Conservation (phyloP, 2,888 invertebrate species). For the Fabriciana adippe region DNA sequence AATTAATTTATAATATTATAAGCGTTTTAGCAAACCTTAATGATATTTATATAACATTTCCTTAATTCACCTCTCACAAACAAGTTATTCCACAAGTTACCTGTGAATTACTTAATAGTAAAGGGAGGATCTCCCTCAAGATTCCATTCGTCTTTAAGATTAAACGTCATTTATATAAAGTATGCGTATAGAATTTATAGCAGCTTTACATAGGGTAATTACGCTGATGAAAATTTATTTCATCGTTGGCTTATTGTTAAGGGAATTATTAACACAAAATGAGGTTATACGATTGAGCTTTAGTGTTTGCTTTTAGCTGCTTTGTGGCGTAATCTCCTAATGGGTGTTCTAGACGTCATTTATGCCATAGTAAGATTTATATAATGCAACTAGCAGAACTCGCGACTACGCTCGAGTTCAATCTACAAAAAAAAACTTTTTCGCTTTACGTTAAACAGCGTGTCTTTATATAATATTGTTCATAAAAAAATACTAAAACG, state of each 20-base stretch:
- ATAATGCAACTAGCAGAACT: too few species aligned
- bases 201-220: slow-evolving; percentile 17
- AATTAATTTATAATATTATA: too few species aligned
- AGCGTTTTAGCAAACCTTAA: too few species aligned
- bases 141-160: slow-evolving; percentile 26
- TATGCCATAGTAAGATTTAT: too few species aligned
- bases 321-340: neutral
- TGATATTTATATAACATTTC: neutral
- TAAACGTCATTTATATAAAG: slow-evolving; percentile 28
- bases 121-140: neutral
- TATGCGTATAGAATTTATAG: slow-evolving; percentile 18
- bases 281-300: slow-evolving; percentile 6
- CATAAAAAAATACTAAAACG: too few species aligned
- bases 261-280: slow-evolving; percentile 3
- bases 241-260: slow-evolving; percentile 8
- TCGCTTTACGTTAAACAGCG: too few species aligned
- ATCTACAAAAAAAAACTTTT: too few species aligned
- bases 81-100: slow-evolving; percentile 4
- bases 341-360: too few species aligned
- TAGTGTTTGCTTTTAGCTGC: slow-evolving; percentile 7
- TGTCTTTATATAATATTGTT: too few species aligned
- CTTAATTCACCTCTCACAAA: neutral
- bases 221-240: slow-evolving; percentile 17
- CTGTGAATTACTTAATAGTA: slow-evolving; percentile 8
- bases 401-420: too few species aligned